Base-by-base conservation (phyloP, 1,140 invertebrate genomes). In the Orius insidiosus region DNA sequence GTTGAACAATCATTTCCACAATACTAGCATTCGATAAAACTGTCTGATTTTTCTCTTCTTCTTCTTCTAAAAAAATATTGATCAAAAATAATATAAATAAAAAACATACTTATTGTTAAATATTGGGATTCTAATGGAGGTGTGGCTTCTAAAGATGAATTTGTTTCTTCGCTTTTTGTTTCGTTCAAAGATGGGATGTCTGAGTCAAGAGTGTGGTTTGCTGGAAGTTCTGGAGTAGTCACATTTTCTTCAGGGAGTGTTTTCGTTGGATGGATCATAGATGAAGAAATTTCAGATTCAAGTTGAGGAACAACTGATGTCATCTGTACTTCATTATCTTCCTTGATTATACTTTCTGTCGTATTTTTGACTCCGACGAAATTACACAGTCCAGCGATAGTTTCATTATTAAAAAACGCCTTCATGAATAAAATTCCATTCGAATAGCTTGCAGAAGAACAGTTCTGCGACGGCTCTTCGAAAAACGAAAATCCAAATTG, bases 371-470 rank as follows among this genome's bases (percentile, higher is more conserved):
- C 24, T 24, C 24, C 24, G 7, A 43, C 24, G 30, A 24, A 65
- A 58, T 83, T 81, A 59, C 82, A 87, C 35, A 85, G 62, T n/a
- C 80, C 79, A 8, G 78, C 71, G 42, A 85, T 60, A 56, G 80
- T 80, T 51, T 75, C 73, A 2, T 66, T 54, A 7, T 30, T 30
- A 9, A 72, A 65, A 54, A 83, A 34, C 2, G 53, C 44, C 46
- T 18, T 3, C 40, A 38, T 30, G 6, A 32, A 47, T 16, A 34
- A 24, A n/a, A 41, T 46, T 7, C 34, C 35, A 15, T 6, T 31
- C 7, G 24, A 43, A 31, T 31, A 16, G 5, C 4, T 18, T 14
- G 14, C 16, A 16, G 18, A 46, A 46, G 31, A 46, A 34, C n/a
- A 30, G 15, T 46, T 31, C n/a, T n/a, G n/a, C n/a, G n/a, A n/a